Conservation (phyloP, 2,888 invertebrate genomes). For the Anaspis maculata region DNA sequence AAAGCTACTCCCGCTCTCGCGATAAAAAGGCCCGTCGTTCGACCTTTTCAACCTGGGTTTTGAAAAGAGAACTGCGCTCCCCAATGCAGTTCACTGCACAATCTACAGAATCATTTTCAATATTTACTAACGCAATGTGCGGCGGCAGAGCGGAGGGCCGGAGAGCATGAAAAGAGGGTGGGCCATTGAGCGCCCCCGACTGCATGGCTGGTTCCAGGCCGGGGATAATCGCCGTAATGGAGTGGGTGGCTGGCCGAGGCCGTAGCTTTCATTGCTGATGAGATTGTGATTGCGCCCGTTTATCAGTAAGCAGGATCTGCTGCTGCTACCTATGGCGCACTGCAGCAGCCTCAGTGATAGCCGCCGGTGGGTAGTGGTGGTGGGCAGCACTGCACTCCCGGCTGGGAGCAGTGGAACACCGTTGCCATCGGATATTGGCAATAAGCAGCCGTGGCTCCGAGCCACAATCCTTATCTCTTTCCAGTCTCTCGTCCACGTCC, state of each 20-base stretch:
- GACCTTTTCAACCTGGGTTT: constrained; percentile 3
- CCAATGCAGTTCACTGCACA: constrained; percentile 8
- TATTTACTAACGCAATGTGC: constrained; percentile 12
- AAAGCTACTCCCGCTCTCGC: too few relatives aligned
- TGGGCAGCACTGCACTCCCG: too few relatives aligned
- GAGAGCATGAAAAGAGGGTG: constrained; percentile 2
- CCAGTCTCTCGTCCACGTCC: too few relatives aligned
- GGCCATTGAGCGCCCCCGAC: too few relatives aligned
- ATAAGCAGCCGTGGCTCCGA: constrained; percentile 7
- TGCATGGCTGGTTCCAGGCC: too few relatives aligned
- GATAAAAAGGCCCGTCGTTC: constrained; percentile 7
- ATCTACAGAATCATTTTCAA: constrained; percentile 12
- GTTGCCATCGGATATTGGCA: constrained; percentile 16
- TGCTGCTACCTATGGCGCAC: constrained; percentile 20
- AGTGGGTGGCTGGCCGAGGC: constrained; percentile 35
- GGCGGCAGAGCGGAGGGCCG: too few relatives aligned
- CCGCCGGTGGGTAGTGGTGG: too few relatives aligned
- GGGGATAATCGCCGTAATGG: constrained; percentile 30
- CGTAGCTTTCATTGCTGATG: constrained; percentile 38
- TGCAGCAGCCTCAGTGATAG: too few relatives aligned
- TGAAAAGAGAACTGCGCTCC: constrained; percentile 4
- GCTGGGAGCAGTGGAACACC: constrained; percentile 15
- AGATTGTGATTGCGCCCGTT: constrained; percentile 39
- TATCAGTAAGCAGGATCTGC: constrained; percentile 36
- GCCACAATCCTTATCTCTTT: constrained; percentile 7